phyloP scores from a whole-genome alignment of 2,888 invertebrate genomes.

The Alloscopus bannaensis region DNA sequence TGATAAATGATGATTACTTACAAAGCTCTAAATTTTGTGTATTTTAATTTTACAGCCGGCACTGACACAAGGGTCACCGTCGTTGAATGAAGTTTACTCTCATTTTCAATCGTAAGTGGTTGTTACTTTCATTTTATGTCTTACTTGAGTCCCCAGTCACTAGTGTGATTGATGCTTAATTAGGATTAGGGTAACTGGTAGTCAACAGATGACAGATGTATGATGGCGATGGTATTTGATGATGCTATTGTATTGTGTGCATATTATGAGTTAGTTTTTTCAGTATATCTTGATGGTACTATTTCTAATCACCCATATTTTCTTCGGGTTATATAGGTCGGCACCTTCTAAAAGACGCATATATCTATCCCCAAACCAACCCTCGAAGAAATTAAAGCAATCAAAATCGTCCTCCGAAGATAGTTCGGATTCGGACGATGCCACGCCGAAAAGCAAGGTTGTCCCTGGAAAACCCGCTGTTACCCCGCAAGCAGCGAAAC shows the following conservation, averaged over 20 bases:
- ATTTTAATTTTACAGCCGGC: constrained; percentile 77
- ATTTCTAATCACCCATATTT: too few species aligned
- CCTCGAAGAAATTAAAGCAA: constrained; percentile 56
- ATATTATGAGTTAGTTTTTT: too few species aligned
- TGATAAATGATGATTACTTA: too few species aligned
- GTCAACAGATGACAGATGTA: too few species aligned
- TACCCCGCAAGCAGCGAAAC: neutral
- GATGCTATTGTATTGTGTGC: too few species aligned
- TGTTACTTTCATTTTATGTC: neutral
- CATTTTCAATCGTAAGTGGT: constrained; percentile 77
- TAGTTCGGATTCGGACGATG: constrained; percentile 31
- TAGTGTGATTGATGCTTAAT: neutral
- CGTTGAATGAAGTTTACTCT: constrained; percentile 80
- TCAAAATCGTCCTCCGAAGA: constrained; percentile 53
- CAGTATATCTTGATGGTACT: too few species aligned
- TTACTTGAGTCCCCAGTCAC: neutral
- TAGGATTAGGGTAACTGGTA: neutral
- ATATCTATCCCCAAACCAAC: constrained; percentile 57
- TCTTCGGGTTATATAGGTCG: constrained; percentile 48
- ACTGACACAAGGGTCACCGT: constrained; percentile 81
- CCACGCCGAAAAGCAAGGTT: constrained; percentile 11
- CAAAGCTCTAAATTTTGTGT: neutral
- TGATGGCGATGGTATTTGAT: too few species aligned
- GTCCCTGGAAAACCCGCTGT: too few species aligned
- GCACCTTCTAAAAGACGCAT: constrained; percentile 70